Evolutionary conservation across 2,797 vertebrate genomes (phyloP), one percentile per base, ranked within the genome.

Genomic region (Channa striata): DNA sequence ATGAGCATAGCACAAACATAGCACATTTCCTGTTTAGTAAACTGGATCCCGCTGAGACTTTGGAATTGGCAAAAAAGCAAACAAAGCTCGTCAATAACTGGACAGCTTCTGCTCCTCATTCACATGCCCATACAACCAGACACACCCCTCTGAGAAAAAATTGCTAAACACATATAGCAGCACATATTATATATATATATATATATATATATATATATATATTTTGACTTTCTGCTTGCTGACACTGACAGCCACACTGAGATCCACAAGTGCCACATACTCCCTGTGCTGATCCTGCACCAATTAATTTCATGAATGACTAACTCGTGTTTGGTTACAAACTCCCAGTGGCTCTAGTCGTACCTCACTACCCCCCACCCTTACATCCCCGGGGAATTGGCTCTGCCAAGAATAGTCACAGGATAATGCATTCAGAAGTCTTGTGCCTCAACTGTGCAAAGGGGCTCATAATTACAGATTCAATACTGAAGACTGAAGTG

Each of bases 291-390:
- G 83, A 89, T 90, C 80, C 86, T 81, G 83, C 78, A 91, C 85
- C 89, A 91, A 93, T 93, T 91, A 84, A 93, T 94, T 94, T 93
- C 90, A 94, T 93, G 93, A 94, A 91, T 92, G 91, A 89, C 90
- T 93, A 93, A 91, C 88, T 92, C 63, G 11, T 91, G 88, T 91
- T 93, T 89, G 91, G 84, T 90, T 90, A 90, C 86, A 89, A 89
- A 91, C 85, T 91, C 90, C 91, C 89, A 78, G 68, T 87, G 83
- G 91, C 77, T 82, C 74, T 19, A 51, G 75, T 82, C 84, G 85
- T 88, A 87, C 87, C 68, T 85, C 78, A 77, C 78, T 72, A 73
- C 39, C 72, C 74, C 75, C 74, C 49, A 50, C 59, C 53, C 60
- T 33, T 19, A 69, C 53, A 58, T 21, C 75, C 80, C 42, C 61